These are phyloP conservation scores for Erebia aethiops DNA, from an alignment of 2,888 invertebrate genomes.

Conservation along the genomic window DNA sequence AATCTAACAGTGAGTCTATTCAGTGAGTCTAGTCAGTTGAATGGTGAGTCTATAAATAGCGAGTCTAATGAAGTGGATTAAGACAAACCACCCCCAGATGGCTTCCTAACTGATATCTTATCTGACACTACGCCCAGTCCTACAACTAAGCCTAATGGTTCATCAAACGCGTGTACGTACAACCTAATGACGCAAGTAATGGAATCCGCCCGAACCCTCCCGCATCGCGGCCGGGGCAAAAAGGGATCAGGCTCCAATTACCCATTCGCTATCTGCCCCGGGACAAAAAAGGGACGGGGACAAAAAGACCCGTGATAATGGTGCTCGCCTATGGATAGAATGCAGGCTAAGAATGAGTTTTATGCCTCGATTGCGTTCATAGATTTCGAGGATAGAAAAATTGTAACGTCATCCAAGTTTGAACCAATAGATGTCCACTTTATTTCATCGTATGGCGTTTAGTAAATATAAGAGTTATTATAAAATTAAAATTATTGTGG, in stretches of 20 bases:
- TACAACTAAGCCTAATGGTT: slow-evolving; percentile 45
- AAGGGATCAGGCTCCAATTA: slow-evolving; percentile 74
- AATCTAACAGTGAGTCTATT: no score
- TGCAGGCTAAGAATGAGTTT: slow-evolving; percentile 16
- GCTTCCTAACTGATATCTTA: not conserved
- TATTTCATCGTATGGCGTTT: no score
- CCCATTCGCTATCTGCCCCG: slow-evolving; percentile 72
- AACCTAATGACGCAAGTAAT: slow-evolving; percentile 62
- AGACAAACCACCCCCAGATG: not conserved
- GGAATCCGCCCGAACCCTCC: slow-evolving; percentile 49
- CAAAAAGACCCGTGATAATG: slow-evolving; percentile 73
- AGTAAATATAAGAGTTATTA: no score
- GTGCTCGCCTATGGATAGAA: slow-evolving; percentile 48
- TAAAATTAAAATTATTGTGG: no score
- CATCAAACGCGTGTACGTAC: slow-evolving; percentile 44
- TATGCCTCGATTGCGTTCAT: no score
- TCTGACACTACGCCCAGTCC: slow-evolving; percentile 4
- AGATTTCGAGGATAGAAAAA: no score
- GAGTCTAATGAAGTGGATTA: not conserved
- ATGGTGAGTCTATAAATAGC: not conserved
- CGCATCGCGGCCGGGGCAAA: slow-evolving; percentile 54
- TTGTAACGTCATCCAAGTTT: no score
- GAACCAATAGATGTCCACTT: no score
- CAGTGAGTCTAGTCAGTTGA: no score
- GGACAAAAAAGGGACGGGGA: slow-evolving; percentile 63